Conservation (phyloP, 1,140 invertebrate genomes). For the Coptotermes formosanus region DNA sequence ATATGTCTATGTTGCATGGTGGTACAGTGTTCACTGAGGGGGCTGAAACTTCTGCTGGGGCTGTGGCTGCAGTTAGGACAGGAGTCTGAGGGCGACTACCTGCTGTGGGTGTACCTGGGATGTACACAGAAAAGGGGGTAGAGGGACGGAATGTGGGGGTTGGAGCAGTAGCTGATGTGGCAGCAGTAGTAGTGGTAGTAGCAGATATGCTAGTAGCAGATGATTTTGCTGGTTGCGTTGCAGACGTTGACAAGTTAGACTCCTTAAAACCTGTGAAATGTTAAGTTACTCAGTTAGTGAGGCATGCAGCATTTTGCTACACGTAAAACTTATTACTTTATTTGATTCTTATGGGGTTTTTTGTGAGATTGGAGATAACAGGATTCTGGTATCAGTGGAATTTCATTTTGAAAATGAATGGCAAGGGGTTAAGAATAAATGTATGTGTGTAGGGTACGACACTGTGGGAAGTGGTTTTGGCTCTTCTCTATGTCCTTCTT, state of each 20-base stretch:
- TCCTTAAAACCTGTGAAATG: conserved; percentile 32
- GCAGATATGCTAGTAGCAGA: not conserved
- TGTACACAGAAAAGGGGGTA: conserved; percentile 26
- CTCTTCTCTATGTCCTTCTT: no score
- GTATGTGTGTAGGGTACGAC: no score
- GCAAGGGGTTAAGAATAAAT: no score
- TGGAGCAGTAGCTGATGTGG: not conserved
- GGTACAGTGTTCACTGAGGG: not conserved
- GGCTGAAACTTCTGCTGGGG: not conserved
- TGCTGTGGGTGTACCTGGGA: not conserved
- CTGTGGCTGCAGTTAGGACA: no score
- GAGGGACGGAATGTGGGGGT: conserved; percentile 22
- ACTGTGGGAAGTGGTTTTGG: no score
- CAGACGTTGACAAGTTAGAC: conserved; percentile 28
- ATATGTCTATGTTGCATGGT: not conserved
- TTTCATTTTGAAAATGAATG: no score
- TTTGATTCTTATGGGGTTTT: not conserved
- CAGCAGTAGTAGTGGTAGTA: not conserved
- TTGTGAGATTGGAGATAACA: no score
- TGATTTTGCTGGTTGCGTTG: not conserved
- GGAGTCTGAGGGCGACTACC: not conserved
- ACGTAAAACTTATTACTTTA: not conserved
- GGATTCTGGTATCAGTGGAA: no score
- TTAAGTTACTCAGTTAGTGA: not conserved
- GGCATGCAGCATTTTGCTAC: not conserved